A percentile compares a stretch with the other conserved stretches of the same genome.
phyloP scores from a whole-genome alignment of 2,888 invertebrate species.

The Yponomeuta plumbellus region DNA sequence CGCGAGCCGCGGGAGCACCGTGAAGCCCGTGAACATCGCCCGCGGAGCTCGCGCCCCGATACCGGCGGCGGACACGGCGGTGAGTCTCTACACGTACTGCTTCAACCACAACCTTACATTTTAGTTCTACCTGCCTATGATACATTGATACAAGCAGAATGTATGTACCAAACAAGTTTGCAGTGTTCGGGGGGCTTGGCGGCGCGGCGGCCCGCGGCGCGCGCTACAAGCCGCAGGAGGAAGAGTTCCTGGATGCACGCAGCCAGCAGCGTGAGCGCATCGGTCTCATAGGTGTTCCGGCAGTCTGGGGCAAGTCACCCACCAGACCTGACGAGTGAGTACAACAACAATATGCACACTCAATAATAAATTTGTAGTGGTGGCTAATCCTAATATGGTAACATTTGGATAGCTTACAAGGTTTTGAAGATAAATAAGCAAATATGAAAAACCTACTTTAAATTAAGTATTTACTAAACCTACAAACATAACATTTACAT shows the following conservation, averaged over 20 bases:
- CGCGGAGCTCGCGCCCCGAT: conserved; percentile 16
- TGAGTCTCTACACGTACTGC: not conserved
- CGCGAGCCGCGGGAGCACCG: conserved; percentile 23
- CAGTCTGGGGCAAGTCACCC: conserved; percentile 87
- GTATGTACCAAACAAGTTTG: too few relatives aligned
- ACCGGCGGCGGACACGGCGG: conserved; percentile 20
- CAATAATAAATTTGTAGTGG: too few relatives aligned
- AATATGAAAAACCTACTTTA: too few relatives aligned
- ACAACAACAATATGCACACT: not conserved
- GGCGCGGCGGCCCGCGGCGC: conserved; percentile 35
- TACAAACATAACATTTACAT: too few relatives aligned
- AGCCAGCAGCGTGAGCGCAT: conserved; percentile 85
- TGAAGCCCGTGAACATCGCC: not conserved
- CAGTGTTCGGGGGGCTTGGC: not conserved
- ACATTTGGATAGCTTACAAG: too few relatives aligned
- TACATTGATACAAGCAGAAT: too few relatives aligned
- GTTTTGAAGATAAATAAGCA: too few relatives aligned
- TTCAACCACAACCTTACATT: not conserved
- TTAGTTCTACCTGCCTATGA: not conserved
- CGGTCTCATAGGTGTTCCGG: conserved; percentile 80
- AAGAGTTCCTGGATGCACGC: conserved; percentile 82
- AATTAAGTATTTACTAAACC: too few relatives aligned
- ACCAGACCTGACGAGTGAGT: conserved; percentile 77
- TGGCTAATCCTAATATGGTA: too few relatives aligned
- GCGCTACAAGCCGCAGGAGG: conserved; percentile 69